These are phyloP conservation scores for Passer montanus DNA, from an alignment of 2,113 vertebrate species.

Conservation along the genomic window DNA sequence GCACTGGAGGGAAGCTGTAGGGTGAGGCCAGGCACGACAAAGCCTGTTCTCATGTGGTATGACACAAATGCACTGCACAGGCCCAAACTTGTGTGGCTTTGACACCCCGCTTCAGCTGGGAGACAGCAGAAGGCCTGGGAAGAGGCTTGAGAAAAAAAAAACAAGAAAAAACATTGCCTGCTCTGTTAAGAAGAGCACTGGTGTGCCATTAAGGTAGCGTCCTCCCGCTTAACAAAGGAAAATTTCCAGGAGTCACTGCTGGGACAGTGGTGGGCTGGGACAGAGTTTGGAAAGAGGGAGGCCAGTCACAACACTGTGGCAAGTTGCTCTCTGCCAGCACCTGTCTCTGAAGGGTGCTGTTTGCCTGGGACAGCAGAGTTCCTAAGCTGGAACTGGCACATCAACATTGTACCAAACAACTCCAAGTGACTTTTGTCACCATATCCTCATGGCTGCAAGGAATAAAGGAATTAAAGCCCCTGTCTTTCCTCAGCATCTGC, in stretches of 20 bases:
- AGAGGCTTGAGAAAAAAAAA: background rate
- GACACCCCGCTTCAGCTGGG: background rate
- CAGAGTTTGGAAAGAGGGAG: background rate
- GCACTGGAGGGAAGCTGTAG: background rate
- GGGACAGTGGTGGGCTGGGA: background rate
- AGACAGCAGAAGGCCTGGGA: background rate
- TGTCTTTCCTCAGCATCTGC: background rate
- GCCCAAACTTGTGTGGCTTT: constrained; percentile 7
- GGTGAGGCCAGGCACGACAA: constrained; percentile 25
- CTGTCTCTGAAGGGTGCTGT: background rate
- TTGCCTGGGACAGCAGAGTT: background rate
- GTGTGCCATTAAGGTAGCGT: background rate
- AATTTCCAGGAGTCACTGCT: background rate
- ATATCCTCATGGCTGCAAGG: background rate
- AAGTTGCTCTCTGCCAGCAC: background rate
- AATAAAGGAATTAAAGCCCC: background rate
- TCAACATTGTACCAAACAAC: background rate
- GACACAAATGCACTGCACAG: constrained; percentile 13
- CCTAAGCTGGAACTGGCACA: background rate
- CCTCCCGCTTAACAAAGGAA: background rate
- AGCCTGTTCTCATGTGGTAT: background rate
- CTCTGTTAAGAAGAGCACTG: background rate
- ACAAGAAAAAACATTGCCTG: background rate
- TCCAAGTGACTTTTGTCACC: background rate
- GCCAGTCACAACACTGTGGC: rapidly evolving